phyloP scores from a whole-genome alignment of 2,797 vertebrate species.

The Enteromius trimaculatus region DNA sequence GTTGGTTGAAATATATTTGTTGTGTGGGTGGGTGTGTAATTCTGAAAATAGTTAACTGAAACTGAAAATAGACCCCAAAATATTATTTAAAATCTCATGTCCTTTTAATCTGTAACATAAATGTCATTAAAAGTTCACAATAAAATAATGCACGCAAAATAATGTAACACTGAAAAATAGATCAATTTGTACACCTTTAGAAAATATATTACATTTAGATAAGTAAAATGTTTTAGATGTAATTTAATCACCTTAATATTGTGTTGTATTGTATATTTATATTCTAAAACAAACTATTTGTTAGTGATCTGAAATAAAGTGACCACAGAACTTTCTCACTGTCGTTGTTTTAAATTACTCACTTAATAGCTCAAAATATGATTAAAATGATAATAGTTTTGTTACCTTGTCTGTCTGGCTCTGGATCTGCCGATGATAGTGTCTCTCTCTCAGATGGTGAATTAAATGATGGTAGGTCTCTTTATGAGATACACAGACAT shows the following conservation, averaged over 20 bases:
- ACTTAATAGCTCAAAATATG: neutral
- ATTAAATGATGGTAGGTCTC: neutral
- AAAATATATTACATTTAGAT: neutral
- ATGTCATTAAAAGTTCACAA: neutral
- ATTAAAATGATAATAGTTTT: neutral
- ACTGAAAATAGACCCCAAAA: neutral
- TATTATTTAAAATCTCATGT: neutral
- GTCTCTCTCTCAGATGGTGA: neutral
- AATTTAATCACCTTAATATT: neutral
- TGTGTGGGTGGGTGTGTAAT: neutral
- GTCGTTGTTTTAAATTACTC: neutral
- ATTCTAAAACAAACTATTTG: neutral
- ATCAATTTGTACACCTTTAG: neutral
- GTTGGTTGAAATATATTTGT: neutral
- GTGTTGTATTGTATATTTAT: neutral
- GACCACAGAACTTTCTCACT: neutral
- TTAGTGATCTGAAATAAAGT: conserved; percentile 3
- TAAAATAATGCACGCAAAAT: neutral
- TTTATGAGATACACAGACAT: conserved; percentile 1
- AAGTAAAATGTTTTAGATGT: neutral
- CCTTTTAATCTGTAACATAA: neutral
- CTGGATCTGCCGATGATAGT: neutral
- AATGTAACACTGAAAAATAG: neutral
- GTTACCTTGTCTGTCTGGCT: conserved; percentile 27
- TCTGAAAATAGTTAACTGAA: neutral